These are phyloP conservation scores for Amiota communis DNA, from an alignment of 2,888 invertebrate species.

Conservation along the genomic window DNA sequence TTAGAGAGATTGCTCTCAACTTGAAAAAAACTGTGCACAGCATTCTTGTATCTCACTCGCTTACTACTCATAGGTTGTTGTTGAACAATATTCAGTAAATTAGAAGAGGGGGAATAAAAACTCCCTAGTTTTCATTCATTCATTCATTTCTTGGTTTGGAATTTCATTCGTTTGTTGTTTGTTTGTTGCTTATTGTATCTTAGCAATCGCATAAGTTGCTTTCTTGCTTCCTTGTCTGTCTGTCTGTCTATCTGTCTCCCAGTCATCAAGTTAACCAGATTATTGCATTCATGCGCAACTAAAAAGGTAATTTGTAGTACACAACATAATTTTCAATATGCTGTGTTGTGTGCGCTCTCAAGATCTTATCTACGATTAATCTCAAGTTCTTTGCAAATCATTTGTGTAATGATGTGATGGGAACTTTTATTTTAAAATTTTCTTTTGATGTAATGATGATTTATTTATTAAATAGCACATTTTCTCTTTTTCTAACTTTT, in stretches of 20 bases:
- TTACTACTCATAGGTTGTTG: not conserved
- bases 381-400: too few species aligned
- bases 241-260: not conserved
- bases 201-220: not conserved
- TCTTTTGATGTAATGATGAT: too few species aligned
- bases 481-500: too few species aligned
- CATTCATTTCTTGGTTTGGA: not conserved
- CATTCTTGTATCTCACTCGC: not conserved
- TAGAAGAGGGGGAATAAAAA: too few species aligned
- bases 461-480: too few species aligned
- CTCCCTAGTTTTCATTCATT: not conserved
- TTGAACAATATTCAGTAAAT: too few species aligned
- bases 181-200: not conserved
- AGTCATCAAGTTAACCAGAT: not conserved
- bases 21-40: not conserved
- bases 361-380: too few species aligned
- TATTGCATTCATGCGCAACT: conserved; percentile 50
- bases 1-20: not conserved
- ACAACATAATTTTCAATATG: conserved; percentile 23
- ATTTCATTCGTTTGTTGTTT: not conserved
- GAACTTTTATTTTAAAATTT: too few species aligned
- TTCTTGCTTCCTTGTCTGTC: not conserved
- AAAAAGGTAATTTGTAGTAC: conserved; percentile 56
- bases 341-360: conserved; percentile 32
- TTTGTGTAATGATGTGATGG: too few species aligned